Percentiles rank a stretch among this genome's conserved stretches.
phyloP scores from a whole-genome alignment of 2,888 invertebrate genomes.

The Cheiracanthium punctorium region DNA sequence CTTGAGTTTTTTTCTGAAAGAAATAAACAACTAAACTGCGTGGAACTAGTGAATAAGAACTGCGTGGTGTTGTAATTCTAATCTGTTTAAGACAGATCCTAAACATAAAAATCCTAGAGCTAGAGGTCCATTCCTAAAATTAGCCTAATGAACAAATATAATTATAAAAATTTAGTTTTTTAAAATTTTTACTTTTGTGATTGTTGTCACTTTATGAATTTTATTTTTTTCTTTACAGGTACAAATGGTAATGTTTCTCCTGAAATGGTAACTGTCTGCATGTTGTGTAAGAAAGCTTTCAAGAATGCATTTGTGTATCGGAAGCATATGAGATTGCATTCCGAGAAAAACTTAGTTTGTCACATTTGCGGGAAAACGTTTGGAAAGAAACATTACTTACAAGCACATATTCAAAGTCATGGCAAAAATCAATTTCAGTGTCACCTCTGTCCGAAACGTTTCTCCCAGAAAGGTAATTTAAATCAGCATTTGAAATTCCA shows the following conservation, averaged over 20 bases:
- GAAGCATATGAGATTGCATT: slow-evolving; percentile 45
- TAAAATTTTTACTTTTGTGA: neutral
- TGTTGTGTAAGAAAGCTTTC: slow-evolving; percentile 54
- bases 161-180: too few species aligned
- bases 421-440: slow-evolving; percentile 45
- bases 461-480: slow-evolving; percentile 47
- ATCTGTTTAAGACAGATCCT: too few species aligned
- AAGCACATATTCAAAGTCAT: slow-evolving; percentile 37
- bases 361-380: slow-evolving; percentile 34
- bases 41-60: too few species aligned
- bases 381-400: slow-evolving; percentile 33
- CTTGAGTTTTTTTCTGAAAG: too few species aligned
- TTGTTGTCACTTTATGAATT: neutral
- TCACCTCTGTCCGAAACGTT: slow-evolving; percentile 50
- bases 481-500: slow-evolving; percentile 70
- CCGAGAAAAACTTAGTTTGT: slow-evolving; percentile 34
- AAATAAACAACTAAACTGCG: too few species aligned
- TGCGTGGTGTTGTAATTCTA: too few species aligned
- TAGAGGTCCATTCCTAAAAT: too few species aligned
- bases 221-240: slow-evolving; percentile 27
- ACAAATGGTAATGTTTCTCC: neutral
- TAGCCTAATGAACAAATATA: too few species aligned
- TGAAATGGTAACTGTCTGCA: slow-evolving; percentile 40
- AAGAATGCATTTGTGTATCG: slow-evolving; percentile 46
- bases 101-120: too few species aligned